Conservation (phyloP, 2,797 vertebrate species). For the Helostoma temminkii region DNA sequence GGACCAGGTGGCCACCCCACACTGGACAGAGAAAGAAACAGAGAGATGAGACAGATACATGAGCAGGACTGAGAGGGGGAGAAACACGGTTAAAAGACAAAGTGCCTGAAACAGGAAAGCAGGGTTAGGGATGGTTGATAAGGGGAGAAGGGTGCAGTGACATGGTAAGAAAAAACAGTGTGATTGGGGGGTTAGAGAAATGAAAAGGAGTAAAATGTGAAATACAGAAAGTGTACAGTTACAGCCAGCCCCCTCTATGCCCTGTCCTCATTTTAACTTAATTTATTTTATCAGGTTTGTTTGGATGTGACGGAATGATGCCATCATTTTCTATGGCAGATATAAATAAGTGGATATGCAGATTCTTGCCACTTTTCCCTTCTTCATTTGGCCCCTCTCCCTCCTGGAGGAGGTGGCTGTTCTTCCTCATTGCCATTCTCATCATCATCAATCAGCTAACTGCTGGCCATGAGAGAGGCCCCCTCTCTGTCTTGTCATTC, state of each 20-base stretch:
- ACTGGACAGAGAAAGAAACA: constrained; percentile 61
- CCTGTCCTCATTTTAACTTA: constrained; percentile 3
- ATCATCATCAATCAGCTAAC: constrained; percentile 79
- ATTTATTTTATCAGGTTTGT: constrained; percentile 47
- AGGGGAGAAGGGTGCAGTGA: background rate
- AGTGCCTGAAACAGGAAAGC: constrained; percentile 15
- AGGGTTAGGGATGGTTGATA: constrained; percentile 3
- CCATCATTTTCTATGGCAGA: constrained; percentile 61
- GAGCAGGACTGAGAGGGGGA: constrained; percentile 33
- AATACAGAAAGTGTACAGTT: background rate
- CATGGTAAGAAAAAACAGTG: constrained; percentile 8
- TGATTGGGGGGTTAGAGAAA: background rate
- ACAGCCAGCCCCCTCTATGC: constrained; percentile 9
- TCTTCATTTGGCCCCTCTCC: constrained; percentile 37
- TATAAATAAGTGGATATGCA: constrained; percentile 61
- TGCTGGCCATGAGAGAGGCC: constrained; percentile 70
- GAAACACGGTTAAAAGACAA: constrained; percentile 40
- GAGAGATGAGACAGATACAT: constrained; percentile 62
- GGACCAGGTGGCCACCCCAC: constrained; percentile 80
- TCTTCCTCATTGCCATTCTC: constrained; percentile 79
- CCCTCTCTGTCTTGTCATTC: constrained; percentile 69
- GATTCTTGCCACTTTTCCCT: constrained; percentile 37
- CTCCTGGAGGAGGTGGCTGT: constrained; percentile 55
- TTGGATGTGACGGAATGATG: constrained; percentile 54
- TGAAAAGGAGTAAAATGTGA: background rate